Evolutionary conservation across 2,113 vertebrate genomes (phyloP).

Genomic region (Mobula birostris): DNA sequence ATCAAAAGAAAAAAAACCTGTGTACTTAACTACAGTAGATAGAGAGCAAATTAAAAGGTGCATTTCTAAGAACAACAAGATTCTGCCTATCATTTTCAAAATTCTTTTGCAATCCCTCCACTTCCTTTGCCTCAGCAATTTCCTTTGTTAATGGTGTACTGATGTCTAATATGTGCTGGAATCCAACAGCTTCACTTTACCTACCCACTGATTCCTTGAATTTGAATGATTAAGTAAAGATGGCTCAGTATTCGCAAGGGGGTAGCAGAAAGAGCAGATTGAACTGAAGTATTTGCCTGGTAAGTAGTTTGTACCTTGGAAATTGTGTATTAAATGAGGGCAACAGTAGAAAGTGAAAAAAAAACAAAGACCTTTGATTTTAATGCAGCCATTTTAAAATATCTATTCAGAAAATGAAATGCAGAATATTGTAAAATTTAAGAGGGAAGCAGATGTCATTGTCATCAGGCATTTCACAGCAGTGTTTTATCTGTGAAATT

Average conservation of each 20-base stretch:
- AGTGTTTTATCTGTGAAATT: constrained; percentile 4
- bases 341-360: not conserved
- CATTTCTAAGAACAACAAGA: not conserved
- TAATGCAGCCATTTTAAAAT: not conserved
- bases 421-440: not conserved
- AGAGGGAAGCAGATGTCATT: constrained; percentile 22
- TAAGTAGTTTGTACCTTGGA: not conserved
- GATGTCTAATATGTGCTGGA: not conserved
- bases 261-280: not conserved
- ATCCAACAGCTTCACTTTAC: not conserved
- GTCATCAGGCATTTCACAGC: not conserved
- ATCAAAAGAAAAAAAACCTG: not conserved
- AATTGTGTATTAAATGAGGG: not conserved
- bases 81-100: not conserved
- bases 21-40: not conserved
- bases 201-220: not conserved
- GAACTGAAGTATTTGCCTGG: not conserved
- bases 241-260: not conserved
- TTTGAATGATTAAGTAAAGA: not conserved
- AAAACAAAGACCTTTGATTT: not conserved
- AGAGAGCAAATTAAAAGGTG: not conserved
- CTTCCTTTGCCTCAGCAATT: not conserved
- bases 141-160: not conserved
- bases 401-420: constrained; percentile 27
- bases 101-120: not conserved